Evolutionary conservation across 1,140 invertebrate genomes (phyloP).

Genomic region (Babylonia areolata): DNA sequence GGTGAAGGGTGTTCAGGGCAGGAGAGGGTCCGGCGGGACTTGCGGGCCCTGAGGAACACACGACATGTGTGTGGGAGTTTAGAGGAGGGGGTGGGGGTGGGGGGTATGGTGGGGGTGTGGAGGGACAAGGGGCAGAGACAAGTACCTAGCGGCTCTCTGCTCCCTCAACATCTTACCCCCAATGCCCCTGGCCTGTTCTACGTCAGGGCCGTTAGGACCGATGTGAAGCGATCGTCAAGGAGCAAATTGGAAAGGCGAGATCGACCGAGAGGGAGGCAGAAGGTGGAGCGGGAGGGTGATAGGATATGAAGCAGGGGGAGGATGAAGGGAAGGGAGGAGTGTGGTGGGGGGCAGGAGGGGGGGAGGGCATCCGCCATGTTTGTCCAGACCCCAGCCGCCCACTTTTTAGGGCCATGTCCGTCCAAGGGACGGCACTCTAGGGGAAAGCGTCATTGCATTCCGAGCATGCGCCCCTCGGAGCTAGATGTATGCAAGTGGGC

Average conservation of each 20-base stretch:
- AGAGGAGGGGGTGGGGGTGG: not conserved
- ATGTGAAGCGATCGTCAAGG: conserved; percentile 34
- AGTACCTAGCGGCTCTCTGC: not conserved
- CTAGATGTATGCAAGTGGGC: conserved; percentile 36
- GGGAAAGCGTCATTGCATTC: conserved; percentile 28
- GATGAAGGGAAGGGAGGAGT: not conserved
- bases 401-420: not conserved
- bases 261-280: conserved; percentile 15
- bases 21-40: not conserved
- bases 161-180: conserved; percentile 25
- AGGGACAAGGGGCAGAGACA: not conserved
- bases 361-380: conserved; percentile 13
- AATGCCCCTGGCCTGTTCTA: conserved; percentile 20
- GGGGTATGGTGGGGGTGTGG: not conserved
- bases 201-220: conserved; percentile 3
- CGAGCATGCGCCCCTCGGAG: conserved; percentile 25
- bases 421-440: conserved; percentile 25
- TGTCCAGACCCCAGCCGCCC: conserved; percentile 22
- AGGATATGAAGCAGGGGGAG: not conserved
- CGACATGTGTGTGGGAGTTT: not conserved
- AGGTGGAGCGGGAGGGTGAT: not conserved
- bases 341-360: not conserved
- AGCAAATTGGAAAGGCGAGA: conserved; percentile 35
- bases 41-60: not conserved
- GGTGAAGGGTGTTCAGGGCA: not conserved